Base-by-base conservation (phyloP, 2,888 invertebrate genomes). In the Drosophila subsilvestris region DNA sequence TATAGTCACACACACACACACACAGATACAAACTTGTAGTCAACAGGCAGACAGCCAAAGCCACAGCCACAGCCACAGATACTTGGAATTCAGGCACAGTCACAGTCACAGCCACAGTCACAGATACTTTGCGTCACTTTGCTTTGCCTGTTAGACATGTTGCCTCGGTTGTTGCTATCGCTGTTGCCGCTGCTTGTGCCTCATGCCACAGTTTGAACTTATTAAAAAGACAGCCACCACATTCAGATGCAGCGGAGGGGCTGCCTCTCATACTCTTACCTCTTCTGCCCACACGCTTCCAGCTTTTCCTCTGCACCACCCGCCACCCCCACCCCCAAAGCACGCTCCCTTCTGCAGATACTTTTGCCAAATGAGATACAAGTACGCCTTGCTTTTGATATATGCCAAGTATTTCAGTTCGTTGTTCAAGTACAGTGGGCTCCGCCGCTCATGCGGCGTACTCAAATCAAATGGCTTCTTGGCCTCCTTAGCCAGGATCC, bases 231-330 rank as follows among this genome's bases (percentile, higher is more conserved):
- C 67, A 58, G 67, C 50, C 50, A 50, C 50, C n/a, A 17, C 25
- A n/a, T 14, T 14, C 14, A n/a, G 37, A n/a, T 37, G n/a, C 54
- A 20, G 20, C 2, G 20, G 20, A 2, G 25, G 25, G 25, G 22
- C 0, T 27, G 27, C 27, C 48, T 67, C 77, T 59, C 72, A 74
- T 78, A 0, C 22, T 22, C 25, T 71, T 27, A 27, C 76, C 76
- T 74, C 78, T 43, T 45, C 67, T 81, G 75, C 80, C 80, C 81
- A 79, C 80, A 79, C 77, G 76, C 61, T 53, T 43, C 44, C 44
- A 22, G 29, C 10, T 58, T 25, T 4, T 25, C 22, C 22, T 20
- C 20, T 20, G 20, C n/a, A n/a, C n/a, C n/a, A n/a, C n/a, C 22
- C 22, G 32, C 47, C 62, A 14, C 27, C 14, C 2, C 44, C 14